Conservation (phyloP, 2,797 vertebrate species). For the Gallinago nigripennis region DNA sequence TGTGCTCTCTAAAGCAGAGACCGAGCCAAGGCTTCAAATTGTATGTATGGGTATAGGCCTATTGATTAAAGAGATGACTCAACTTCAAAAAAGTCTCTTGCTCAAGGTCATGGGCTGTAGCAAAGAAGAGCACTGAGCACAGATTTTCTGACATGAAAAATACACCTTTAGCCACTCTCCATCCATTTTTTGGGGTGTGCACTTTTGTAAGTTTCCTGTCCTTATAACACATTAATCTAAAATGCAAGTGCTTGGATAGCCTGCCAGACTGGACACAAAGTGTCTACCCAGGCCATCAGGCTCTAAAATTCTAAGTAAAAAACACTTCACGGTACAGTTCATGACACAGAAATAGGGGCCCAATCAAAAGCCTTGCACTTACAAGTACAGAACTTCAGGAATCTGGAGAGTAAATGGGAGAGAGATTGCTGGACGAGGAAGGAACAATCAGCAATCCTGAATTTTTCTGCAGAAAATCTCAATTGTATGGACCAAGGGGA, state of each 20-base stretch:
- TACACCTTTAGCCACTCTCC: not conserved
- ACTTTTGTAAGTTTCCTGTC: not conserved
- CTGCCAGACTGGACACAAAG: not conserved
- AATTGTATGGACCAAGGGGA: not conserved
- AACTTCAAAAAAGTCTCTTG: not conserved
- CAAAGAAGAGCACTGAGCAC: not conserved
- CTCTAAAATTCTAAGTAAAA: not conserved
- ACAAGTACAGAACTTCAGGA: not conserved
- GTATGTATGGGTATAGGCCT: not conserved
- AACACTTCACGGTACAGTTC: not conserved
- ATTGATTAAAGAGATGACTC: not conserved
- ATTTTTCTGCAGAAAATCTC: not conserved
- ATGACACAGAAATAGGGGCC: not conserved
- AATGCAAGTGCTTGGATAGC: not conserved
- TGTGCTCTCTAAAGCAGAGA: not conserved
- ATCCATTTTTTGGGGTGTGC: not conserved
- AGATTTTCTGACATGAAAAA: not conserved
- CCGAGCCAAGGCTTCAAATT: not conserved
- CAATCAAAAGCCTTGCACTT: conserved; percentile 11
- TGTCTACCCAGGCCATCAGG: not conserved
- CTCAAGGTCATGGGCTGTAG: not conserved
- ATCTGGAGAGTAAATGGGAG: not conserved
- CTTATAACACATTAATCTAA: not conserved
- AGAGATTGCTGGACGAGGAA: not conserved
- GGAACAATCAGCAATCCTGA: not conserved